Percentiles rank a stretch among this genome's conserved stretches.
These are phyloP conservation scores for Remorina albescens DNA, from an alignment of 2,797 vertebrate genomes.

Conservation along the genomic window DNA sequence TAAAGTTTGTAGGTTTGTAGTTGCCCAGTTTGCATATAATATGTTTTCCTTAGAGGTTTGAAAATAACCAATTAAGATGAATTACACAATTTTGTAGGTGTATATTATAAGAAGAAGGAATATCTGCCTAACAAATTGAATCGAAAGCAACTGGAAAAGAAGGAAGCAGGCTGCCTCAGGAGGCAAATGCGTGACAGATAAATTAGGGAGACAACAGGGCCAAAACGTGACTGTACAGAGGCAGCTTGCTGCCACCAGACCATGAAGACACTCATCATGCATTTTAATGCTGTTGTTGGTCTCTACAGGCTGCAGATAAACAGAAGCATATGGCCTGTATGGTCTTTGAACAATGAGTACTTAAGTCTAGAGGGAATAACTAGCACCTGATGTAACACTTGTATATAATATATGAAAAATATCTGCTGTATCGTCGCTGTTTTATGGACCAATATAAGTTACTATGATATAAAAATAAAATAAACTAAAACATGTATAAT, in stretches of 20 bases:
- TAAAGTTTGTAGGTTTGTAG: background rate
- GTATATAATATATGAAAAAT: conserved; percentile 10
- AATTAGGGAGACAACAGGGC: conserved; percentile 60
- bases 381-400: conserved; percentile 21
- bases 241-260: conserved; percentile 52
- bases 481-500: no score
- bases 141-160: no score
- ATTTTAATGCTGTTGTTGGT: conserved; percentile 55
- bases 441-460: background rate
- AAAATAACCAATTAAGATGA: conserved; percentile 23
- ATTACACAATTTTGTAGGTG: conserved; percentile 46
- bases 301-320: conserved; percentile 53
- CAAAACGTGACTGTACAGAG: conserved; percentile 31
- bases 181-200: conserved; percentile 51
- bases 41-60: background rate
- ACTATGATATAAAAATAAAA: background rate
- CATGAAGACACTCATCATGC: conserved; percentile 53
- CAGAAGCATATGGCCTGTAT: conserved; percentile 52
- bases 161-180: conserved; percentile 32
- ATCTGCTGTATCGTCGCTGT: background rate
- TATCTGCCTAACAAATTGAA: no score
- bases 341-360: conserved; percentile 39
- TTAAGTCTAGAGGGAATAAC: conserved; percentile 26
- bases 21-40: background rate
- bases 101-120: conserved; percentile 41